phyloP scores from a whole-genome alignment of 1,140 invertebrate species.

The Drosophila ananassae region DNA sequence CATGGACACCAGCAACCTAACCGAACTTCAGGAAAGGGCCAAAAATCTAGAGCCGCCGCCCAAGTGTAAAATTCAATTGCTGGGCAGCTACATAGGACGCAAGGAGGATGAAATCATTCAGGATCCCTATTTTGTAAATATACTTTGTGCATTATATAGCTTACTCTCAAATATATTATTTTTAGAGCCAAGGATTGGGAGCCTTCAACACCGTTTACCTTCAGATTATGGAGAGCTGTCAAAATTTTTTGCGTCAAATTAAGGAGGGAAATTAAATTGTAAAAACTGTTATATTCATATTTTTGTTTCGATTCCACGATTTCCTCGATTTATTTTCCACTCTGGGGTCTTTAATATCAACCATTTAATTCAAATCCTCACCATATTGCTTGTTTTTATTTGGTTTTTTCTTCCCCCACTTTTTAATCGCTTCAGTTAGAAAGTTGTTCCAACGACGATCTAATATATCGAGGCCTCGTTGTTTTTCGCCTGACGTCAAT shows the following conservation, averaged over 20 bases:
- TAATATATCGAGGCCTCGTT: constrained; percentile 47
- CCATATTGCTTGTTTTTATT: too few relatives aligned
- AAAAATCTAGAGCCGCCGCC: constrained; percentile 84
- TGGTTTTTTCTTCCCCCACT: too few relatives aligned
- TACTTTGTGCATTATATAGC: rapidly evolving
- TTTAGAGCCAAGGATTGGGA: constrained; percentile 59
- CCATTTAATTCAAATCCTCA: too few relatives aligned
- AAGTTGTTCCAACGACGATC: constrained; percentile 17
- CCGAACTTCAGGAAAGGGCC: constrained; percentile 86
- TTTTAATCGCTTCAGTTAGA: too few relatives aligned
- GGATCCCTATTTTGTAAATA: constrained; percentile 93
- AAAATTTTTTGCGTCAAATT: constrained; percentile 11
- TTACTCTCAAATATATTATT: neutral
- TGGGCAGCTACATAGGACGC: constrained; percentile 91
- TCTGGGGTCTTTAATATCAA: too few relatives aligned
- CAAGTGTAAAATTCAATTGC: constrained; percentile 89
- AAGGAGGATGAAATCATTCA: constrained; percentile 90
- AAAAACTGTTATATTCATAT: too few relatives aligned
- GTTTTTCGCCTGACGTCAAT: constrained; percentile 43
- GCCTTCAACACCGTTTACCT: constrained; percentile 56
- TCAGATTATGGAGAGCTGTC: constrained; percentile 69
- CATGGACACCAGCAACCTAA: constrained; percentile 93
- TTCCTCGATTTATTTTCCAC: too few relatives aligned
- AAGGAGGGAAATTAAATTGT: neutral
- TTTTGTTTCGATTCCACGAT: too few relatives aligned